A percentile compares a stretch with the other conserved stretches of the same genome.
Evolutionary conservation across 2,113 vertebrate genomes (phyloP).

Genomic region (Dolichotis patagonum): DNA sequence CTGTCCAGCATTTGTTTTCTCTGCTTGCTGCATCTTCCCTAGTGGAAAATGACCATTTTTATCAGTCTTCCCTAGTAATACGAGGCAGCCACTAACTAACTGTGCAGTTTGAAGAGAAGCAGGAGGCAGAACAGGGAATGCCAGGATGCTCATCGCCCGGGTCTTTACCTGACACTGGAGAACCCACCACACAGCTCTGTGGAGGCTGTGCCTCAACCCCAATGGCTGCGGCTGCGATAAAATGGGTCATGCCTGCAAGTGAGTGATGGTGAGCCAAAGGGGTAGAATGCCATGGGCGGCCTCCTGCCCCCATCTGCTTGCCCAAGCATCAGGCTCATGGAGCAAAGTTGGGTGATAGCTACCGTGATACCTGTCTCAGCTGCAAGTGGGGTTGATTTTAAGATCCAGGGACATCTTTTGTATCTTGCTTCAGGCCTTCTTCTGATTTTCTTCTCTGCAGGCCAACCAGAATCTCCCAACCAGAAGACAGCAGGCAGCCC

Average conservation of each 20-base stretch:
- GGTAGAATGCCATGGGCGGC: not conserved
- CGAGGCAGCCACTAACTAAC: not conserved
- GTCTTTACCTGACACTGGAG: not conserved
- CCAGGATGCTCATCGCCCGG: not conserved
- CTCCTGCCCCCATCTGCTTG: too few species aligned
- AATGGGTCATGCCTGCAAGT: not conserved
- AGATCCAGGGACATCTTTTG: not conserved
- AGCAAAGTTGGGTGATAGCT: not conserved
- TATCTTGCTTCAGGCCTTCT: constrained; percentile 16
- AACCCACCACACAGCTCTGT: not conserved
- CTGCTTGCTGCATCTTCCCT: not conserved
- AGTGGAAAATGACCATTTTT: not conserved
- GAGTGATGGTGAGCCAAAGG: not conserved
- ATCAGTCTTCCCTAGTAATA: not conserved
- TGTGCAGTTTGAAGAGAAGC: not conserved
- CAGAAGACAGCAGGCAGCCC: constrained; percentile 92
- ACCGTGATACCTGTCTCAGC: not conserved
- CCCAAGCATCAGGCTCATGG: too few species aligned
- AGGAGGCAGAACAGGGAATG: not conserved
- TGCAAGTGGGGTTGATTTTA: not conserved
- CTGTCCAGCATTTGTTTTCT: not conserved
- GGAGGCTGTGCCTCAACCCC: not conserved
- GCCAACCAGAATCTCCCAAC: constrained; percentile 92
- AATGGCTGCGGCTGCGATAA: not conserved
- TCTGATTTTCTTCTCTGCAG: constrained; percentile 82